A percentile compares a stretch with the other conserved stretches of the same genome.
These are phyloP conservation scores for Myotis yumanensis DNA, from an alignment of 2,113 vertebrate species.

Conservation along the genomic window DNA sequence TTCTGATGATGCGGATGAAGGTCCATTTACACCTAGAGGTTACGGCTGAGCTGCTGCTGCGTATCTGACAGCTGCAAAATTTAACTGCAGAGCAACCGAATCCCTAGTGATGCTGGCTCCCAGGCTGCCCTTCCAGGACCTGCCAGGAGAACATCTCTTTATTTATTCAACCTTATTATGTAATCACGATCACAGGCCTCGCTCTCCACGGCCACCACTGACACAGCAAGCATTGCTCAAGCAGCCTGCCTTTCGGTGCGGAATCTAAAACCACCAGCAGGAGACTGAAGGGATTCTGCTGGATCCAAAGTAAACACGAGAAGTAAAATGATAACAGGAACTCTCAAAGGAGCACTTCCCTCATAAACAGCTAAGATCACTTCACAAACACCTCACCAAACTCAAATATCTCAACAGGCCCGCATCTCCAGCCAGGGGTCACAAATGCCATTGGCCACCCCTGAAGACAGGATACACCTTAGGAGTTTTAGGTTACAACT, in stretches of 20 bases:
- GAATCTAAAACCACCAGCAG: slow-evolving; percentile 47
- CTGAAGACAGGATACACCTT: neutral
- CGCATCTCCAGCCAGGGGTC: neutral
- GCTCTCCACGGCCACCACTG: neutral
- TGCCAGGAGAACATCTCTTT: slow-evolving; percentile 30
- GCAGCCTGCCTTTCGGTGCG: slow-evolving; percentile 32
- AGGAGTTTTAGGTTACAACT: neutral
- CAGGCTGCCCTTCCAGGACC: slow-evolving; percentile 51
- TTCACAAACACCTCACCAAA: slow-evolving; percentile 49
- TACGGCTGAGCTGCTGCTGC: neutral
- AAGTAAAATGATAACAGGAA: slow-evolving; percentile 54
- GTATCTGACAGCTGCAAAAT: slow-evolving; percentile 28
- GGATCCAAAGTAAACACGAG: slow-evolving; percentile 48
- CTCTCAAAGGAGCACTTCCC: slow-evolving; percentile 22
- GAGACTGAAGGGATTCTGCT: slow-evolving; percentile 54
- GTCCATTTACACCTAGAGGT: slow-evolving; percentile 62
- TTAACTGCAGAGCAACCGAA: slow-evolving; percentile 49
- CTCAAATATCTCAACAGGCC: neutral
- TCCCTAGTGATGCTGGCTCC: neutral
- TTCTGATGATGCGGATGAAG: slow-evolving; percentile 28
- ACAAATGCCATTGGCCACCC: neutral
- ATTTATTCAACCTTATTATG: slow-evolving; percentile 55
- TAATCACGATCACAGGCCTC: slow-evolving; percentile 47
- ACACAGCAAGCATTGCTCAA: neutral
- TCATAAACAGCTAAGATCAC: slow-evolving; percentile 37